phyloP scores from a whole-genome alignment of 2,113 vertebrate species.

The Ascaphus truei region DNA sequence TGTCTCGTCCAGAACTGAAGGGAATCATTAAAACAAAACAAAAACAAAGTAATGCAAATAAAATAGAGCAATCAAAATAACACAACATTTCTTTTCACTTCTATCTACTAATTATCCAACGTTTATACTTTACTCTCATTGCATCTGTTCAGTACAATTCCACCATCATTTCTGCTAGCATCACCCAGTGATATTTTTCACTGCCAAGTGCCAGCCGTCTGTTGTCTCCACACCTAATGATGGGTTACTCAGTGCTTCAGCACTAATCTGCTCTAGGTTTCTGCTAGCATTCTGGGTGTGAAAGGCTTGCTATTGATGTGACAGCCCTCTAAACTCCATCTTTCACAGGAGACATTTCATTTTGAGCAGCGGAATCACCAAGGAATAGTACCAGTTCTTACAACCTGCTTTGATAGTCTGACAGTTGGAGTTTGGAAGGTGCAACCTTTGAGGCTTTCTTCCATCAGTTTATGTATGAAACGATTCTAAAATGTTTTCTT shows the following conservation, averaged over 20 bases:
- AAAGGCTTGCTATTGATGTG: neutral
- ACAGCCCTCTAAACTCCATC: neutral
- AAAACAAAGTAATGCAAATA: too few species aligned
- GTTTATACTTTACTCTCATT: neutral
- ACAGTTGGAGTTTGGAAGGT: neutral
- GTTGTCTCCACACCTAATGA: slow-evolving; percentile 8
- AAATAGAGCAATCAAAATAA: too few species aligned
- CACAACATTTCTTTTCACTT: too few species aligned
- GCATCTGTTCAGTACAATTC: slow-evolving; percentile 14
- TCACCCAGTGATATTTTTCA: slow-evolving; percentile 8
- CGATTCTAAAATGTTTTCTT: too few species aligned
- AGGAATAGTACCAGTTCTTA: neutral
- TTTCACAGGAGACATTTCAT: neutral
- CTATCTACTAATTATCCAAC: too few species aligned
- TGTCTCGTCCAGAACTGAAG: too few species aligned
- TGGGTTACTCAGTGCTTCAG: neutral
- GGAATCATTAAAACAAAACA: too few species aligned
- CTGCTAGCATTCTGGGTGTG: neutral
- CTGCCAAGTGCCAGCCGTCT: slow-evolving; percentile 5
- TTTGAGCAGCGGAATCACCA: neutral
- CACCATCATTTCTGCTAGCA: neutral
- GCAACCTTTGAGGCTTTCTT: neutral
- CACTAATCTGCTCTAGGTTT: neutral
- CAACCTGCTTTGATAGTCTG: neutral
- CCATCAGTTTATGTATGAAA: too few species aligned